Conservation (phyloP, 2,113 vertebrate species). For the Catharus bicknelli region DNA sequence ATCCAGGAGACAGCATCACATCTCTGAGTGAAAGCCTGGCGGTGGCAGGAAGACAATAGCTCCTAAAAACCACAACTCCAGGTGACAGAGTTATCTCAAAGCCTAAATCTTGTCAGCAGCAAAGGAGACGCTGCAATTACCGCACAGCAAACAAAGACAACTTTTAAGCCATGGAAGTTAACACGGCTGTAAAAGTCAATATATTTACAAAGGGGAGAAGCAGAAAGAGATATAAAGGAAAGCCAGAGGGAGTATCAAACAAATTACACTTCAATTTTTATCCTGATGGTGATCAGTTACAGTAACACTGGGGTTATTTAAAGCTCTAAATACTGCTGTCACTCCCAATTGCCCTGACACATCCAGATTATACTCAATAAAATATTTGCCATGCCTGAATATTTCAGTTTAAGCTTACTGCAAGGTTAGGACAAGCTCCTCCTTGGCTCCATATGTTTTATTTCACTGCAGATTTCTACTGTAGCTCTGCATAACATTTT, state of each 20-base stretch:
- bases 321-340: not conserved
- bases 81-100: not conserved
- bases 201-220: conserved; percentile 40
- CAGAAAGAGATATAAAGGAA: not conserved
- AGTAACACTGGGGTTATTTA: conserved; percentile 31
- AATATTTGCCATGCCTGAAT: not conserved
- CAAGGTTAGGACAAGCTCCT: not conserved
- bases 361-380: not conserved
- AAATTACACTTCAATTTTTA: conserved; percentile 21
- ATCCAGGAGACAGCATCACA: not conserved
- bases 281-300: conserved; percentile 21
- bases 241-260: conserved; percentile 9
- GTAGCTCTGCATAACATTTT: not conserved
- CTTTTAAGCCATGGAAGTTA: not conserved
- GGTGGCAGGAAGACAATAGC: not conserved
- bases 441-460: not conserved
- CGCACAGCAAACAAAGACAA: conserved; percentile 8
- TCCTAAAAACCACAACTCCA: not conserved
- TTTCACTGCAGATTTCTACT: not conserved
- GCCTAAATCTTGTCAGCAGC: not conserved
- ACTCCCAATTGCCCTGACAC: not conserved
- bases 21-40: not conserved
- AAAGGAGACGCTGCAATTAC: conserved; percentile 2
- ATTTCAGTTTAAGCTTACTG: not conserved
- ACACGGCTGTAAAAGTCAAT: not conserved